A percentile compares a stretch with the other conserved stretches of the same genome.
Evolutionary conservation across 2,113 vertebrate genomes (phyloP).

Genomic region (Microtus richardsoni): DNA sequence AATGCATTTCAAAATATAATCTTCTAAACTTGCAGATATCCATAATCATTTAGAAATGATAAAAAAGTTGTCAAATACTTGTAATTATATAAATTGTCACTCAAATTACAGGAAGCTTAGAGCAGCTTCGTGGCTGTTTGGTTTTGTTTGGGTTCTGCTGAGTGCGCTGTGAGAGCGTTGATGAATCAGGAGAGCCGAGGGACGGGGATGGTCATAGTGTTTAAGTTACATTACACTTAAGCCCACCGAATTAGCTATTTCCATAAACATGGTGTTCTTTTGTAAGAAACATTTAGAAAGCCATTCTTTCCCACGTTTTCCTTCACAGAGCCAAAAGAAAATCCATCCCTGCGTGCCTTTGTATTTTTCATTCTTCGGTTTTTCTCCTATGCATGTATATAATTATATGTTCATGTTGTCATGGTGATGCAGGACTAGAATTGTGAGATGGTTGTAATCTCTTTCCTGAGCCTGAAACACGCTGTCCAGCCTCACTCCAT

Average conservation of each 20-base stretch:
- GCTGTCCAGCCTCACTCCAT: conserved; percentile 51
- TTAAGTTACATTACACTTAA: conserved; percentile 79
- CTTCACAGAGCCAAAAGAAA: conserved; percentile 45
- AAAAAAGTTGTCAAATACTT: conserved; percentile 82
- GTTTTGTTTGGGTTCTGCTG: conserved; percentile 80
- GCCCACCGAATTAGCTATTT: conserved; percentile 77
- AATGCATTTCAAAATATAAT: conserved; percentile 79
- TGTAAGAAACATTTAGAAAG: conserved; percentile 72
- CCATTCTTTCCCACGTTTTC: conserved; percentile 64
- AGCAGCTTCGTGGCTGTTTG: conserved; percentile 77
- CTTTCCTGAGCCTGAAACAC: conserved; percentile 76
- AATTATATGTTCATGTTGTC: conserved; percentile 85
- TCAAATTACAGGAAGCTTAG: conserved; percentile 81
- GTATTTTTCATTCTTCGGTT: conserved; percentile 77
- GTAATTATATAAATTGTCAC: conserved; percentile 83
- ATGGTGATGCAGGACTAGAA: conserved; percentile 83
- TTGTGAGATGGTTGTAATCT: conserved; percentile 81
- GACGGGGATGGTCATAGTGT: conserved; percentile 69
- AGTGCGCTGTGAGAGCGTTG: conserved; percentile 70
- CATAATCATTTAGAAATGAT: conserved; percentile 80
- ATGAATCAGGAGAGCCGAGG: conserved; percentile 69
- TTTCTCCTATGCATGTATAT: conserved; percentile 78
- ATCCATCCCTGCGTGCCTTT: conserved; percentile 63
- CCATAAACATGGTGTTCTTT: conserved; percentile 71
- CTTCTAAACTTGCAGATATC: conserved; percentile 75